These are phyloP conservation scores for Spicauda simplicius DNA, from an alignment of 2,888 invertebrate species.

Conservation along the genomic window DNA sequence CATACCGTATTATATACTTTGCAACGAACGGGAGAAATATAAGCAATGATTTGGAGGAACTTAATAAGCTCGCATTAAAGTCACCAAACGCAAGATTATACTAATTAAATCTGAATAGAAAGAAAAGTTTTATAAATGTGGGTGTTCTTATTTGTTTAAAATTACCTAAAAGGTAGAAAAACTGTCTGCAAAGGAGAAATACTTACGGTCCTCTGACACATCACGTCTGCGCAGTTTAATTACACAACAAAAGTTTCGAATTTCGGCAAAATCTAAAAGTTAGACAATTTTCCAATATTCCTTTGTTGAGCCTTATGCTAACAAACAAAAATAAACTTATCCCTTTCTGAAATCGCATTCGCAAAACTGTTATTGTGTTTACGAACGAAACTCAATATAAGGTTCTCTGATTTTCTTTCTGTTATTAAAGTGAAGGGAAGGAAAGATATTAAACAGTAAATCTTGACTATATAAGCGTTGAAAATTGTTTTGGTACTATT, in stretches of 20 bases:
- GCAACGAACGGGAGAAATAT: no score
- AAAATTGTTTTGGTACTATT: not conserved
- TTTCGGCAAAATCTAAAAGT: slow-evolving; percentile 1
- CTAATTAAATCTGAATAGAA: no score
- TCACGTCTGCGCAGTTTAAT: not conserved
- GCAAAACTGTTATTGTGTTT: slow-evolving; percentile 26
- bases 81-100: no score
- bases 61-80: no score
- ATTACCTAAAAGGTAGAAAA: no score
- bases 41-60: no score
- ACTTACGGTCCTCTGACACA: no score
- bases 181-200: no score
- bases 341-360: slow-evolving; percentile 19
- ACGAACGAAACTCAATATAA: slow-evolving; percentile 11
- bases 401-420: slow-evolving; percentile 12
- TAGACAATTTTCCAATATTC: slow-evolving; percentile 17
- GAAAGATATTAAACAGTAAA: not conserved
- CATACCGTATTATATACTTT: no score
- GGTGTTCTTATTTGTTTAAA: no score
- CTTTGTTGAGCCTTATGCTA: slow-evolving; percentile 7
- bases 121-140: no score
- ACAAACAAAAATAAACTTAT: slow-evolving; percentile 26
- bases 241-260: slow-evolving; percentile 7
- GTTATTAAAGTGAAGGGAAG: not conserved
- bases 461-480: not conserved